Evolutionary conservation across 2,113 vertebrate genomes (phyloP).

Genomic region (Numenius arquata): DNA sequence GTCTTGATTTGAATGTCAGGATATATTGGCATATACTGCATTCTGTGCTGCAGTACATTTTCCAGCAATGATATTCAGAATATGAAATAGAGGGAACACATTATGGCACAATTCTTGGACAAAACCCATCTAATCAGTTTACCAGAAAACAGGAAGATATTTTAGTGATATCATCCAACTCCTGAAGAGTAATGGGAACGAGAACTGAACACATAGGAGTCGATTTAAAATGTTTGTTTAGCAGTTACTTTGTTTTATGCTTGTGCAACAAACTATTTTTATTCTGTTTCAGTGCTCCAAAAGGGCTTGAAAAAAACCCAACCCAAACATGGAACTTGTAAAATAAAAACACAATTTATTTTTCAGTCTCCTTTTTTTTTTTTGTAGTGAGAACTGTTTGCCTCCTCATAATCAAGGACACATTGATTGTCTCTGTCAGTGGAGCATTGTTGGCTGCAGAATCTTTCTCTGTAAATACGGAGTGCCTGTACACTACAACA

Average conservation of each 20-base stretch:
- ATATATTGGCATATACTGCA: slow-evolving; percentile 69
- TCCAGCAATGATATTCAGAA: slow-evolving; percentile 68
- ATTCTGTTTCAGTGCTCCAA: slow-evolving; percentile 27
- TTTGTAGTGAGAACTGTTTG: slow-evolving; percentile 46
- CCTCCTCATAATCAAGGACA: slow-evolving; percentile 52
- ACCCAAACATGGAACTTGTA: slow-evolving; percentile 41
- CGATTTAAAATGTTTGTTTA: slow-evolving; percentile 43
- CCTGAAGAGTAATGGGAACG: background rate
- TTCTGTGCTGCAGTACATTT: slow-evolving; percentile 59
- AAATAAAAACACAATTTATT: slow-evolving; percentile 65
- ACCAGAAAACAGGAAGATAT: slow-evolving; percentile 8
- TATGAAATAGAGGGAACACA: slow-evolving; percentile 8
- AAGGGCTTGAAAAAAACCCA: slow-evolving; percentile 25
- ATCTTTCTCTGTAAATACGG: background rate
- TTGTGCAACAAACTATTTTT: slow-evolving; percentile 67
- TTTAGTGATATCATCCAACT: background rate
- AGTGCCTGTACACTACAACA: background rate
- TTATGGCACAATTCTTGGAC: background rate
- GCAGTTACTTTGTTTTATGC: slow-evolving; percentile 53
- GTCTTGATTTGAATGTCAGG: slow-evolving; percentile 82
- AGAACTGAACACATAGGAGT: background rate
- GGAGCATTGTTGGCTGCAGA: background rate
- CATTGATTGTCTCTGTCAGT: slow-evolving; percentile 33
- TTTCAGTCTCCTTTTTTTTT: slow-evolving; percentile 16
- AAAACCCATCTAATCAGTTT: slow-evolving; percentile 16